Base-by-base conservation (phyloP, 2,888 invertebrate species). In the Nomada flava region DNA sequence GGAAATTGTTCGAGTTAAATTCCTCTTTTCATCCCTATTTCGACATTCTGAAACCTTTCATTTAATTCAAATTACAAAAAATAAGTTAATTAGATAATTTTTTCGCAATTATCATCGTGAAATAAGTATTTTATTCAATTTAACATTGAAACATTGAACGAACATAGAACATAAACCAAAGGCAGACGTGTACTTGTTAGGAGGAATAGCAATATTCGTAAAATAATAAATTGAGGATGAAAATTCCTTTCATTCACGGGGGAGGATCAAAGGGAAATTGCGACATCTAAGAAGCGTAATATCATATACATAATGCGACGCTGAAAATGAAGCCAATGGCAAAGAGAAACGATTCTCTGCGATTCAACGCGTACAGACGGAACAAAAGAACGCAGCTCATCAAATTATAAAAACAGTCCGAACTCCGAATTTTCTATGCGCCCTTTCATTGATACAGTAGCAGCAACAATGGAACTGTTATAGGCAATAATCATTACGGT, bases 191-290 rank as follows among this genome's bases (percentile, higher is more conserved):
- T 50, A 23, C 9, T 36, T 29, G 15, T 42, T 36, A 10, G 11
- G 11, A 68, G 53, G 18, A 67, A 36, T n/a, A 15, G 20, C 23
- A 59, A 26, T 44, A 57, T 57, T 15, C 9, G 2, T 15, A 15
- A 5, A 18, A 2, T n/a, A 29, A 47, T 59, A 26, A 59, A 47
- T 69, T 29, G 47, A 5, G 26, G n/a, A 47, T 29, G 44, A 47
- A 69, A 59, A 59, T 69, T 59, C 59, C 69, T 69, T 47, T 29
- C 69, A 69, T 44, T 69, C 47, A 59, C 15, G 9, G 47, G 44
- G n/a, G 29, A 57, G 59, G 26, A 57, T 59, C 57, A 69, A 59
- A 69, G 69, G 13, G 44, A 59, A n/a, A 59, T 59, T 9, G 29
- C n/a, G 26, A 59, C 26, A 44, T 69, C 69, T 59, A 69, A 69